Percentiles rank a stretch among this genome's conserved stretches.
Conservation (phyloP, 2,888 invertebrate species). For the Itoplectis maculator region DNA sequence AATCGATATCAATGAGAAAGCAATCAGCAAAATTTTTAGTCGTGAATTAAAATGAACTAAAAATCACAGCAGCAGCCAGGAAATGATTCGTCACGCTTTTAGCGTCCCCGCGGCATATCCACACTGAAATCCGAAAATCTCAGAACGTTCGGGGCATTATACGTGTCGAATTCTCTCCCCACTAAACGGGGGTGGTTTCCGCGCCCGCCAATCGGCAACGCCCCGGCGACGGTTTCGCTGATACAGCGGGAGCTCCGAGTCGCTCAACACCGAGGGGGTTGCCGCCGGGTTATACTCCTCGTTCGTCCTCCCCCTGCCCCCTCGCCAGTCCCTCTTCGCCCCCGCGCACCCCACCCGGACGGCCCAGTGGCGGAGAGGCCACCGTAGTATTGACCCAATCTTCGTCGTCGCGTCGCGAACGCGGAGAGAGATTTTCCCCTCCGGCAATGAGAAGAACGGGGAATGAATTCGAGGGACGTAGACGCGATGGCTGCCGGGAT, state of each 20-base stretch:
- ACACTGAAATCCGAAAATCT: background rate
- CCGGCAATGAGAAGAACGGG: slow-evolving; percentile 13
- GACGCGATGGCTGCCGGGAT: slow-evolving; percentile 32
- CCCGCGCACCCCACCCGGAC: slow-evolving; percentile 41
- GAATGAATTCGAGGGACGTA: background rate
- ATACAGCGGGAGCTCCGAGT: slow-evolving; percentile 60
- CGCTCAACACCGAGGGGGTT: slow-evolving; percentile 52
- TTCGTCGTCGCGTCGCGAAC: slow-evolving; percentile 61
- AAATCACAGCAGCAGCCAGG: too few species aligned
- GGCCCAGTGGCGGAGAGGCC: slow-evolving; percentile 39
- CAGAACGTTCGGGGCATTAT: slow-evolving; percentile 3
- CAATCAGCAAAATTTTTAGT: too few species aligned
- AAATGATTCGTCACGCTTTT: background rate
- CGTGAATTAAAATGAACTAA: too few species aligned
- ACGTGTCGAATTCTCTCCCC: slow-evolving; percentile 20
- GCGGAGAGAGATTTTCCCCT: slow-evolving; percentile 25
- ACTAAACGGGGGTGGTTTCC: slow-evolving; percentile 53
- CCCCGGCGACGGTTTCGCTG: slow-evolving; percentile 61
- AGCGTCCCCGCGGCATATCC: background rate
- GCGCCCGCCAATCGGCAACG: slow-evolving; percentile 64
- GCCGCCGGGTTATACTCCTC: slow-evolving; percentile 42
- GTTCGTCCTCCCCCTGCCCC: slow-evolving; percentile 21
- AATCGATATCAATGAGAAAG: too few species aligned
- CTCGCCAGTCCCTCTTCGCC: too few species aligned
- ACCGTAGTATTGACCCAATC: slow-evolving; percentile 66